Conservation (phyloP, 2,888 invertebrate species). For the Euphydryas editha region DNA sequence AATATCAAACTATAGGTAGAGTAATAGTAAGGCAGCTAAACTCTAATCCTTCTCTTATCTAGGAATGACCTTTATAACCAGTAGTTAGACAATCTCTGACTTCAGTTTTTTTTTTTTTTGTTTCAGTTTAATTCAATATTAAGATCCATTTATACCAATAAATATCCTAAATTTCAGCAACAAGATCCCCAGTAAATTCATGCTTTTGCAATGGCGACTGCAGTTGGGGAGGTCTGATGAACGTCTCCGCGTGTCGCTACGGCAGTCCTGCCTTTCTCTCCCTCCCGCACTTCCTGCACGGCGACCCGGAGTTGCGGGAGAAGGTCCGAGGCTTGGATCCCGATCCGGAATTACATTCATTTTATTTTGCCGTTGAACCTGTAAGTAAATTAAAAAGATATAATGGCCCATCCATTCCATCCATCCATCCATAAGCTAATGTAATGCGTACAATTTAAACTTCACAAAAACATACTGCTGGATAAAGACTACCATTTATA, state of each 20-base stretch:
- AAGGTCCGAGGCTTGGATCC: conserved; percentile 88
- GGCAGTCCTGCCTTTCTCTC: conserved; percentile 93
- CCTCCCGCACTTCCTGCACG: conserved; percentile 92
- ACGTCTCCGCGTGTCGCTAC: conserved; percentile 90
- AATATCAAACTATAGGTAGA: too few relatives aligned
- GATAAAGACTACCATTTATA: not conserved
- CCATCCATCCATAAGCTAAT: not conserved
- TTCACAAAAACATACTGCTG: not conserved
- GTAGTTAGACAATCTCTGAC: too few relatives aligned
- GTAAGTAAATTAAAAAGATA: conserved; percentile 75
- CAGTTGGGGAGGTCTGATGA: conserved; percentile 88
- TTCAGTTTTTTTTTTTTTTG: too few relatives aligned
- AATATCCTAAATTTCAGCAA: conserved; percentile 84
- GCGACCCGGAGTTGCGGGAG: conserved; percentile 86
- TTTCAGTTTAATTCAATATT: too few relatives aligned
- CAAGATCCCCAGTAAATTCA: conserved; percentile 82
- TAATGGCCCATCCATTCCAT: too few relatives aligned
- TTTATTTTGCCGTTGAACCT: conserved; percentile 90
- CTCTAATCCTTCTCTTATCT: too few relatives aligned
- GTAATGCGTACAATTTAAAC: not conserved
- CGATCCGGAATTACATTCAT: conserved; percentile 87
- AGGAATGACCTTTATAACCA: too few relatives aligned
- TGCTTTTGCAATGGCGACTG: conserved; percentile 91
- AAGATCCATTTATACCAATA: too few relatives aligned
- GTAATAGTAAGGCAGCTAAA: too few relatives aligned